phyloP scores from a whole-genome alignment of 2,797 vertebrate species.

The Bryconaethiops microstoma region DNA sequence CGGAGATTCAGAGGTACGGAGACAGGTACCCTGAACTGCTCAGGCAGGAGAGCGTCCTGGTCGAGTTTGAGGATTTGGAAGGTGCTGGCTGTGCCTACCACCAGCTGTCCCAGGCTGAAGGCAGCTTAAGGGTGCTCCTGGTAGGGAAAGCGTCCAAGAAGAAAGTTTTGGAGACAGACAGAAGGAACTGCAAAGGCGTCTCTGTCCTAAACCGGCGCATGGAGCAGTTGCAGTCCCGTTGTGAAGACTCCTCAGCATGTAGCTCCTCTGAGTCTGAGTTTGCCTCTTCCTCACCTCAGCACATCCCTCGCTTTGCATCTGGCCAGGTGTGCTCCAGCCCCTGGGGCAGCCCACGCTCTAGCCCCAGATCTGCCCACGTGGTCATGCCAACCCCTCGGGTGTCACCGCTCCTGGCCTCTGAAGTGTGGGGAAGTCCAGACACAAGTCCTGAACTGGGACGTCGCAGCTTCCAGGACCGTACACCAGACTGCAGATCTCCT shows the following conservation, averaged over 20 bases:
- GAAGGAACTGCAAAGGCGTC: conserved; percentile 28
- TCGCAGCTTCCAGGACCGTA: conserved; percentile 23
- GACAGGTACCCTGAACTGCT: conserved; percentile 59
- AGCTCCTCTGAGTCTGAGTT: conserved; percentile 62
- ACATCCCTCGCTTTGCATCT: conserved; percentile 35
- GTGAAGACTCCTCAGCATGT: conserved; percentile 52
- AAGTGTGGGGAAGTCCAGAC: conserved; percentile 52
- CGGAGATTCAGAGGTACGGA: conserved; percentile 58
- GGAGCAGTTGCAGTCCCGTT: conserved; percentile 52
- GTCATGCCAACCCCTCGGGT: conserved; percentile 32
- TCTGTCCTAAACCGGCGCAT: conserved; percentile 50
- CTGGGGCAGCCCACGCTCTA: conserved; percentile 42
- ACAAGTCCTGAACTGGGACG: conserved; percentile 53
- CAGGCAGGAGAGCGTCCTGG: conserved; percentile 57
- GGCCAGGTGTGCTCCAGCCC: conserved; percentile 44
- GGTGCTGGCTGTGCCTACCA: conserved; percentile 59
- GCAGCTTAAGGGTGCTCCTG: conserved; percentile 49
- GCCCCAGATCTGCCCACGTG: conserved; percentile 35
- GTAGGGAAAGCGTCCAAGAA: conserved; percentile 57
- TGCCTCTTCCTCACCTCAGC: conserved; percentile 47
- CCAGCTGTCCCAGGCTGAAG: conserved; percentile 50
- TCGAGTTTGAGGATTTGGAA: conserved; percentile 62
- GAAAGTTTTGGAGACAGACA: conserved; percentile 42
- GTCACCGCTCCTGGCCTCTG: conserved; percentile 49
- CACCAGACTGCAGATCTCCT: not conserved